Evolutionary conservation across 2,113 vertebrate species (phyloP).

Genomic region (Odocoileus virginianus): DNA sequence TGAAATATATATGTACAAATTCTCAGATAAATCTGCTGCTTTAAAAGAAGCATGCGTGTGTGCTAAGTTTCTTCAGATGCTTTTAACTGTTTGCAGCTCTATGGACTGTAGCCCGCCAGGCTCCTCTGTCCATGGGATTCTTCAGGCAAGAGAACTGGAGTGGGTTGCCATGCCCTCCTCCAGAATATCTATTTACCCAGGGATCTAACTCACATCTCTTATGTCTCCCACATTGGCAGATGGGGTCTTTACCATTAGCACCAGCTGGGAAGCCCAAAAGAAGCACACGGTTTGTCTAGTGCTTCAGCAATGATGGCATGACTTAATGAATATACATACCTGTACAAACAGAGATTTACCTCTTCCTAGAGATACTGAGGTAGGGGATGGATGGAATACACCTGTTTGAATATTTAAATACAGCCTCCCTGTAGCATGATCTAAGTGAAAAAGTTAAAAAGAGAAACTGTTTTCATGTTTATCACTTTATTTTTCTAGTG

Average conservation of each 20-base stretch:
- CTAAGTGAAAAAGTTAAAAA: not conserved
- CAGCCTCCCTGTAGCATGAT: not conserved
- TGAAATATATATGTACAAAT: not conserved
- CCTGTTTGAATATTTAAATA: not conserved
- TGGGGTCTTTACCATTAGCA: not conserved
- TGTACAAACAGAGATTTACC: not conserved
- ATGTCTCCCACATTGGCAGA: not conserved
- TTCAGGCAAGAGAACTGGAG: not conserved
- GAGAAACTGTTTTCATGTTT: not conserved
- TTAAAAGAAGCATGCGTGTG: not conserved
- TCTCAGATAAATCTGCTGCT: not conserved
- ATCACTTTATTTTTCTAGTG: not conserved
- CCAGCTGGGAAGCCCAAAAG: not conserved
- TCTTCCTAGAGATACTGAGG: not conserved
- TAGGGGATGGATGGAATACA: not conserved
- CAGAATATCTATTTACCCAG: not conserved
- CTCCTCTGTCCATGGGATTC: not conserved
- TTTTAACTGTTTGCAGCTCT: not conserved
- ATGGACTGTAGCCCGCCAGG: not conserved
- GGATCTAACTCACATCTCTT: not conserved
- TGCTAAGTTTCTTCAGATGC: not conserved
- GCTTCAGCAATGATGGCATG: not conserved
- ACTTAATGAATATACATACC: not conserved
- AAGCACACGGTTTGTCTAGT: not conserved
- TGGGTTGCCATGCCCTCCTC: not conserved